phyloP scores from a whole-genome alignment of 1,140 invertebrate genomes.

The Drosophila prosaltans region DNA sequence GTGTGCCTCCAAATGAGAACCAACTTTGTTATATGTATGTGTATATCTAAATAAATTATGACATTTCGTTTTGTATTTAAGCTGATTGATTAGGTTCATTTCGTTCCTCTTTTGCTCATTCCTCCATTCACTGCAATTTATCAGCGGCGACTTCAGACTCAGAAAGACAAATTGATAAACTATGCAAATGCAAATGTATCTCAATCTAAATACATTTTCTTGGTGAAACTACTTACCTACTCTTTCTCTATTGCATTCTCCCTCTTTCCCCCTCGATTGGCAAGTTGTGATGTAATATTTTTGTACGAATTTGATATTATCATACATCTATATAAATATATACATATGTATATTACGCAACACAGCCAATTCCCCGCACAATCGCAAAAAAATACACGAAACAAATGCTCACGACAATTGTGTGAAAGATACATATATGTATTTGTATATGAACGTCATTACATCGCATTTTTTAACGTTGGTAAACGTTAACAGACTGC shows the following conservation, averaged over 20 bases:
- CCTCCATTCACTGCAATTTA: slow-evolving; percentile 42
- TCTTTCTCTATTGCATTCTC: too few relatives aligned
- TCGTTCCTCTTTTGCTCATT: slow-evolving; percentile 17
- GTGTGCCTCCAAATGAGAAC: background rate
- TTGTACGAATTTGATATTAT: slow-evolving; percentile 9
- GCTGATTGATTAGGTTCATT: slow-evolving; percentile 15
- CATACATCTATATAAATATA: slow-evolving; percentile 26
- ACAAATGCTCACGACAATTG: slow-evolving; percentile 53
- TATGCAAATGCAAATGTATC: slow-evolving; percentile 49
- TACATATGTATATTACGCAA: slow-evolving; percentile 43
- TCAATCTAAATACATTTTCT: slow-evolving; percentile 24
- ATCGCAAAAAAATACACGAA: slow-evolving; percentile 43
- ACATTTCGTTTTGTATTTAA: slow-evolving; percentile 4
- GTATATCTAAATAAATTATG: slow-evolving; percentile 1
- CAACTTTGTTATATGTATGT: background rate
- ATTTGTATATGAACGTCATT: slow-evolving; percentile 33
- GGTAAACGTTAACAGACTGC: slow-evolving; percentile 7
- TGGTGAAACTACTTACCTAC: background rate
- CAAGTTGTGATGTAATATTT: slow-evolving; percentile 12
- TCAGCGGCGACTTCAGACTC: slow-evolving; percentile 38
- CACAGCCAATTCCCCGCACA: background rate
- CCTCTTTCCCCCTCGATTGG: background rate
- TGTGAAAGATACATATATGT: slow-evolving; percentile 36
- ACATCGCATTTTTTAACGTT: slow-evolving; percentile 39
- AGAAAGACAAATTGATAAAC: slow-evolving; percentile 45